Evolutionary conservation across 2,113 vertebrate genomes (phyloP).

Genomic region (Addax nasomaculatus): DNA sequence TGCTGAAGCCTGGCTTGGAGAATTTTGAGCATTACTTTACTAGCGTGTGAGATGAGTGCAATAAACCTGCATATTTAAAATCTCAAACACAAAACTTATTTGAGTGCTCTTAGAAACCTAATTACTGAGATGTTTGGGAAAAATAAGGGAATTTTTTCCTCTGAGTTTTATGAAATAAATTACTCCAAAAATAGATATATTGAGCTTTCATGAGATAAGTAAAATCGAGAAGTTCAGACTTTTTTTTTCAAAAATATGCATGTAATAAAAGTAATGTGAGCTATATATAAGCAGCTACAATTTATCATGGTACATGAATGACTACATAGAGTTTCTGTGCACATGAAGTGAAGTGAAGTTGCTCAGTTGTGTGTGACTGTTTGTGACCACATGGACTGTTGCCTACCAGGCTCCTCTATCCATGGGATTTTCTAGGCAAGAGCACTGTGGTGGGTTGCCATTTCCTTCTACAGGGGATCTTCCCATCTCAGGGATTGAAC

Average conservation of each 20-base stretch:
- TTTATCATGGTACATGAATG: not conserved
- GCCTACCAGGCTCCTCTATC: not conserved
- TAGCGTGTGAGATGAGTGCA: no score
- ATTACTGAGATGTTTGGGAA: not conserved
- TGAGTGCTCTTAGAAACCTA: not conserved
- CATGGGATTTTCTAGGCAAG: not conserved
- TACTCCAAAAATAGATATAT: not conserved
- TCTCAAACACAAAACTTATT: not conserved
- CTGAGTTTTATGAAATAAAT: not conserved
- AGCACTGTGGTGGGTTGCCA: not conserved
- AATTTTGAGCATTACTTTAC: no score
- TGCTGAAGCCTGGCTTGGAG: no score
- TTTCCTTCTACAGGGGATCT: not conserved
- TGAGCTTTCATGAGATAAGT: not conserved
- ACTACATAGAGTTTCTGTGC: not conserved
- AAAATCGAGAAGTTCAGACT: not conserved
- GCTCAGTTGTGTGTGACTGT: rapidly evolving
- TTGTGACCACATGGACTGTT: not conserved
- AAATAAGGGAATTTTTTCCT: not conserved
- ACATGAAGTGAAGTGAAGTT: not conserved
- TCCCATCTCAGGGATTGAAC: not conserved
- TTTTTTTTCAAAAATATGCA: not conserved
- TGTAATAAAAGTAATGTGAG: not conserved
- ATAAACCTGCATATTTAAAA: not conserved
- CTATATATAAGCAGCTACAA: not conserved